Evolutionary conservation across 2,113 vertebrate species (phyloP).

Genomic region (Rostratula benghalensis): DNA sequence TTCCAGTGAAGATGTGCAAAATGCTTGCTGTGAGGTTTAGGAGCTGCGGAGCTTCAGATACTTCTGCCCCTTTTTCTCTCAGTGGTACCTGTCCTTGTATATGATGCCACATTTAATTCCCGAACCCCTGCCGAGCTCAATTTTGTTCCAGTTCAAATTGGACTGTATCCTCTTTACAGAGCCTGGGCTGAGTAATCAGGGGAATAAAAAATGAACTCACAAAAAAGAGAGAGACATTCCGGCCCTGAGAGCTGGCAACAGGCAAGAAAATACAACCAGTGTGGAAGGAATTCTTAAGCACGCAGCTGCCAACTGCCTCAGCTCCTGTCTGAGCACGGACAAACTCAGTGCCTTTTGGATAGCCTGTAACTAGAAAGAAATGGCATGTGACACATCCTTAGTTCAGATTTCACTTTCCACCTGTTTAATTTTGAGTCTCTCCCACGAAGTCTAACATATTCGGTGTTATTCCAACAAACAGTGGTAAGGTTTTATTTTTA

Average conservation of each 20-base stretch:
- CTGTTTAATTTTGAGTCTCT: background rate
- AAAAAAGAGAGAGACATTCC: background rate
- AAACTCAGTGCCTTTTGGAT: background rate
- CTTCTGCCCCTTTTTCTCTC: background rate
- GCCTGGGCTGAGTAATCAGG: background rate
- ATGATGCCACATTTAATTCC: fast-evolving
- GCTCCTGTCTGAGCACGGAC: background rate
- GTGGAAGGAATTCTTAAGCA: background rate
- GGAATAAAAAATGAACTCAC: background rate
- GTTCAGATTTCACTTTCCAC: background rate
- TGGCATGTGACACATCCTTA: background rate
- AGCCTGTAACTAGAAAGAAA: background rate
- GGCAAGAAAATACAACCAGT: background rate
- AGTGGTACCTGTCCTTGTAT: background rate
- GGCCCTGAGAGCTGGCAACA: background rate
- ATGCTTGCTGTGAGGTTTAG: background rate
- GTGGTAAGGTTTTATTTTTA: background rate
- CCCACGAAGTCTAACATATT: background rate
- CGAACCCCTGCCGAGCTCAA: background rate
- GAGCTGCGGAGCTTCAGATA: background rate
- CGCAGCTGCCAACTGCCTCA: background rate
- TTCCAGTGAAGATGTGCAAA: background rate
- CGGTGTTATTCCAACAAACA: background rate
- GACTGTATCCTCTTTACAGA: background rate
- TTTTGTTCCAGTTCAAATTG: background rate